Evolutionary conservation across 1,140 invertebrate species (phyloP), one percentile per base, ranked within the genome.

Genomic region (Achatina immaculata): DNA sequence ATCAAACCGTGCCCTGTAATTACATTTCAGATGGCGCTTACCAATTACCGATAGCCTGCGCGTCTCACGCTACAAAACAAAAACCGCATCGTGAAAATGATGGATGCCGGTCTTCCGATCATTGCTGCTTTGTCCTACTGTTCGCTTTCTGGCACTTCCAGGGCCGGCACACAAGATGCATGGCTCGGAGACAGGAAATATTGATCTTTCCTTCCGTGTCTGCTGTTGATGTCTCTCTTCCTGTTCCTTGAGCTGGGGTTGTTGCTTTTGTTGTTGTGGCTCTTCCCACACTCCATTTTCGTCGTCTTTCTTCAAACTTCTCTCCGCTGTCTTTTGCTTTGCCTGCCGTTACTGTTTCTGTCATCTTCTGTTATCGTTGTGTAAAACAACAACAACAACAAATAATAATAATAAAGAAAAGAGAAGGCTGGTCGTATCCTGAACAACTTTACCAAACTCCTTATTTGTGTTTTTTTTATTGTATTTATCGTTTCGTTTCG

Each of bases 131-230:
- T 62, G n/a, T 62, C 16, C 31, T 4, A 28, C n/a, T 62, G n/a
- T 62, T 62, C n/a, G 4, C 2, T 62, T 62, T 62, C 58, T 62
- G 58, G 58, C 58, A 62, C 58, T 62, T 62, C 31, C n/a, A 2
- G 58, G 58, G 58, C 58, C n/a, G 28, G 7, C 31, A 28, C 58
- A 14, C n/a, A 62, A 62, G 58, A 62, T 62, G 58, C 58, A 62
- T 62, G 58, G 16, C 58, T 28, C 2, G 58, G 28, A n/a, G 19
- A 62, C 58, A 21, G 58, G 58, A 62, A 62, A 62, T 62, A 62
- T 62, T 62, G 58, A 62, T 62, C 58, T 62, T 62, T 62, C 58
- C 31, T 62, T 62, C 58, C n/a, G 58, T 62, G 28, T 62, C 58
- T 62, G 58, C 2, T 62, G 28, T 34, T 62, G 16, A 31, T 6